phyloP scores from a whole-genome alignment of 2,888 invertebrate genomes.

The Amblyjoppa fuscipennis region DNA sequence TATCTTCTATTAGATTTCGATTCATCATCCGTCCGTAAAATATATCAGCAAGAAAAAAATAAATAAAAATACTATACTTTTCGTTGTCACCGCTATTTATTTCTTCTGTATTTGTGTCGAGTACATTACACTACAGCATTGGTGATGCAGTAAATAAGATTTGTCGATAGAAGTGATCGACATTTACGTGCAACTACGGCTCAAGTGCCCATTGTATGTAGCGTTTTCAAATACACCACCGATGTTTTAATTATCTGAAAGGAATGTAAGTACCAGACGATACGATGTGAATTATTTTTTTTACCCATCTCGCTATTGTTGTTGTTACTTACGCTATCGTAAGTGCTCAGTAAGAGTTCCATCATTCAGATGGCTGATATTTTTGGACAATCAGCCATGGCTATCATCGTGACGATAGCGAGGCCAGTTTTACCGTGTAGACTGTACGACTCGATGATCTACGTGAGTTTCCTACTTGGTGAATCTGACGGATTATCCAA shows the following conservation, averaged over 20 bases:
- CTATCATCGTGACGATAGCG: conserved; percentile 33
- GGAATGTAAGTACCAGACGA: not conserved
- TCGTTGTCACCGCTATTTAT: not conserved
- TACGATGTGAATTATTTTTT: not conserved
- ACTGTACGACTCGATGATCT: no score
- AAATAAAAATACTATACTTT: not conserved
- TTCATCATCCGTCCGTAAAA: not conserved
- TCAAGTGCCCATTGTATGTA: conserved; percentile 65
- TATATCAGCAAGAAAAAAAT: not conserved
- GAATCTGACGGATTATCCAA: no score
- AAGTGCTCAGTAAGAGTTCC: conserved; percentile 72
- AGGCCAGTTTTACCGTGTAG: conserved; percentile 69
- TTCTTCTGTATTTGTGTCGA: not conserved
- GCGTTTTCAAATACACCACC: conserved; percentile 74
- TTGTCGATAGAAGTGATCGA: no score
- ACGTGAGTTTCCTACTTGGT: conserved; percentile 70
- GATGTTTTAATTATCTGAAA: conserved; percentile 73
- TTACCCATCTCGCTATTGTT: not conserved
- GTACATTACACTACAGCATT: not conserved
- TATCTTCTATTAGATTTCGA: conserved; percentile 7
- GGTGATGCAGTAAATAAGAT: no score
- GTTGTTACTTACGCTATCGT: conserved; percentile 74
- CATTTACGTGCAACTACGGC: no score
- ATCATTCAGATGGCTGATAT: conserved; percentile 79
- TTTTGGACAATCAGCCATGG: conserved; percentile 69